Conservation (phyloP, 2,113 vertebrate species). For the Oceanodroma tethys region DNA sequence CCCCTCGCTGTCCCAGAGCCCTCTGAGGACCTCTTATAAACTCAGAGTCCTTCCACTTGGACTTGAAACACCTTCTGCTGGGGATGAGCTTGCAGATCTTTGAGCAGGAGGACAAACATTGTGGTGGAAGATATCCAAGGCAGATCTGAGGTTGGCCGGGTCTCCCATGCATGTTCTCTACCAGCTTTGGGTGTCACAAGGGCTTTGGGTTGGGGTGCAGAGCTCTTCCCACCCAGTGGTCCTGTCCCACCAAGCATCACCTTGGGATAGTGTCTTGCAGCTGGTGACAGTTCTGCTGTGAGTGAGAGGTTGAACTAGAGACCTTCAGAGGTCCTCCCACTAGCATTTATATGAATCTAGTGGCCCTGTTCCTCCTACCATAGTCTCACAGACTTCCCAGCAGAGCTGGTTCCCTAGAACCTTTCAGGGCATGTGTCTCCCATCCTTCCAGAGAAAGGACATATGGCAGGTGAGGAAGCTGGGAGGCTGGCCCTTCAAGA, state of each 20-base stretch:
- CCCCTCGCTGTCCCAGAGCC: neutral
- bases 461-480: neutral
- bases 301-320: neutral
- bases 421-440: neutral
- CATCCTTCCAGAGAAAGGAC: neutral
- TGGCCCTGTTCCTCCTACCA: neutral
- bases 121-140: conserved; percentile 82
- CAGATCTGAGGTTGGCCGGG: neutral
- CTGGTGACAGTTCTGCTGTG: neutral
- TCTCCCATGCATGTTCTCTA: accelerated
- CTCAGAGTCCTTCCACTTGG: neutral
- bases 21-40: neutral
- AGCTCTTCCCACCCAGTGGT: neutral
- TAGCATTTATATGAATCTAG: accelerated
- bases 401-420: neutral
- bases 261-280: neutral
- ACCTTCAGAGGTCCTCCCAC: neutral
- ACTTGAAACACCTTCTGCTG: conserved; percentile 62
- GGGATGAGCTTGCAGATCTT: conserved; percentile 83
- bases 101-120: conserved; percentile 77
- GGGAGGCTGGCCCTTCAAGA: neutral
- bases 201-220: neutral
- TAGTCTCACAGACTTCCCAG: neutral
- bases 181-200: neutral
- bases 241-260: neutral